Evolutionary conservation across 2,113 vertebrate species (phyloP), one percentile per base, ranked within the genome.

Genomic region (Oreotrochilus melanogaster): DNA sequence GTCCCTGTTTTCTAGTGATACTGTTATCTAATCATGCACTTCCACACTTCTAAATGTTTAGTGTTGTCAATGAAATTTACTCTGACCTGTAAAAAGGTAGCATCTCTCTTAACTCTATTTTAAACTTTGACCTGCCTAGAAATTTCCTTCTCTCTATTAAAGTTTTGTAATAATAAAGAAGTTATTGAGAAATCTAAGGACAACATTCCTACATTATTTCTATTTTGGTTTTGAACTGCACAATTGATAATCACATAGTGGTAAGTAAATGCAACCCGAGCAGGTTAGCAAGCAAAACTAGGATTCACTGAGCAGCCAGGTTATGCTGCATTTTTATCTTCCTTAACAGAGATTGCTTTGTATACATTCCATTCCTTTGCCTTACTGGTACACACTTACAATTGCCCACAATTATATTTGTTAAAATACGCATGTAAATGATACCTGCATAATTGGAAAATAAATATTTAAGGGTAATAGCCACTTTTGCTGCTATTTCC

Each of bases 11-110:
- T 48, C 47, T 48, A 48, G 22, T 23, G 47, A 48, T 48, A 45
- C 43, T 45, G 43, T 54, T 35, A 62, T 4, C 10, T 65, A 53
- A 66, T 0, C 0, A 66, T n/a, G 16, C 11, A 60, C 13, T 76
- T 72, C 64, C 14, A 60, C 24, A 18, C 12, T 89, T 69, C 18
- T 62, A 33, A 72, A 70, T 2, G 10, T 57, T 93, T 70, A 7
- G 4, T 48, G 35, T 23, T 69, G 33, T 23, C 35, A 42, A 25
- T 11, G 11, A 25, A 3, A 2, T 70, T 60, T 87, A 65, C 25
- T 45, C 47, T 82, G 48, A 79, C 16, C 3, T 72, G 11, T 24
- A 43, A 33, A 72, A 74, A 62, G 14, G 13, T 67, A 58, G 9
- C 7, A 11, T 23, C 16, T 25, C 13, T 51, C 37, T 82, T 61